Base-by-base conservation (phyloP, 2,797 vertebrate genomes). In the Dryobates pubescens region DNA sequence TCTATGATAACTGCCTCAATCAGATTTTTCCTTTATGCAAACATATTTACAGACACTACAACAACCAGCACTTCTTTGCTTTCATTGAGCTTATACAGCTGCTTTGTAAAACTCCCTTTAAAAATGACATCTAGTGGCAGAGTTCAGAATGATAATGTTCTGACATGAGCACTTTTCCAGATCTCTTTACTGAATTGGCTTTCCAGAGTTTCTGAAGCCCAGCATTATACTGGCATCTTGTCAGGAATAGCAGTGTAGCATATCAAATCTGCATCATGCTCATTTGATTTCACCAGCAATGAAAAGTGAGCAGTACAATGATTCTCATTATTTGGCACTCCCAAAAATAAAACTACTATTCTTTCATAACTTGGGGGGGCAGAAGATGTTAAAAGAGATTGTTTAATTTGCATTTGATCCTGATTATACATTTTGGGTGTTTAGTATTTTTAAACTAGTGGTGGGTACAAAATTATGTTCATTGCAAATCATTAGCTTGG, bases 61-160 rank as follows among this genome's bases (percentile, higher is more conserved):
- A 68, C 19, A 58, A 63, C n/a, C n/a, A 45, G 36, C 30, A 54
- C 30, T 18, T 62, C 49, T 68, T n/a, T 49, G 61, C n/a, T 51
- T 47, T 56, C 26, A 2, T 3, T 30, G 17, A 47, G 22, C 17
- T 71, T 43, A 56, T 36, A 1, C 13, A 27, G n/a, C 5, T 69
- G 30, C 36, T 24, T 58, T 75, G 62, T 51, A 57, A 65, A 57
- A 15, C 3, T 8, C 1, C 16, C 8, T 34, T 86, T 92, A 51
- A 4, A 76, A 80, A 59, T 88, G 92, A 91, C 96, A 92, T 81
- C 94, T 84, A 61, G 86, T 95, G 96, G 92, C 93, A 82, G 53
- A n/a, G 58, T 76, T 88, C 72, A 45, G 89, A 83, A 90, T 41
- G 71, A 32, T 92, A 84, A 7, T 6, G 47, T 32, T 56, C 34